Percentiles rank a stretch among this genome's conserved stretches.
These are phyloP conservation scores for Hetaerina titia DNA, from an alignment of 2,888 invertebrate genomes.

Conservation along the genomic window DNA sequence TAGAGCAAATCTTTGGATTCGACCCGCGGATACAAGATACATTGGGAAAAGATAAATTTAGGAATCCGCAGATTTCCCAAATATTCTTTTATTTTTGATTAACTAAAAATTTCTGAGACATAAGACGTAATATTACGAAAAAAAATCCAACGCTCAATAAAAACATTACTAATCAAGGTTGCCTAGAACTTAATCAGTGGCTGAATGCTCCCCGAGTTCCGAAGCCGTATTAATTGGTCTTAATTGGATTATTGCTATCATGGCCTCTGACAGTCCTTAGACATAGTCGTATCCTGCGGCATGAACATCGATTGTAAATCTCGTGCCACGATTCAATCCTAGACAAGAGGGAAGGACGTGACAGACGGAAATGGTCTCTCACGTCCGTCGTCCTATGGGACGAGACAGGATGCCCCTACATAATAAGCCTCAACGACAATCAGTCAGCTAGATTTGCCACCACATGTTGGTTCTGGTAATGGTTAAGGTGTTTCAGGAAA, in stretches of 20 bases:
- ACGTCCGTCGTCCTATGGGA: neutral
- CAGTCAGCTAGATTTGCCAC: neutral
- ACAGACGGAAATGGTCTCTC: neutral
- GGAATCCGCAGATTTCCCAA: too few species aligned
- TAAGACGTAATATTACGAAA: too few species aligned
- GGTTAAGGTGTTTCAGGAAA: neutral
- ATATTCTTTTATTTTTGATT: too few species aligned
- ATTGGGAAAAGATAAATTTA: too few species aligned
- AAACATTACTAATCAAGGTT: too few species aligned
- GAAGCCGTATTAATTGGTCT: neutral
- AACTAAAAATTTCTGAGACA: too few species aligned
- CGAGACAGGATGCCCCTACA: neutral
- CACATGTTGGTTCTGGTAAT: neutral
- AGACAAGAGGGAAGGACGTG: neutral
- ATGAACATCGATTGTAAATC: neutral
- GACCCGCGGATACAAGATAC: too few species aligned
- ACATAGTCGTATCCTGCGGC: neutral
- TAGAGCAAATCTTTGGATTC: too few species aligned
- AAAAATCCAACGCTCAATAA: too few species aligned
- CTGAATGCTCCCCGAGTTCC: too few species aligned
- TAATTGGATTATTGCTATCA: neutral
- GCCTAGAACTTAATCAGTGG: too few species aligned
- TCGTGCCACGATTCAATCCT: neutral
- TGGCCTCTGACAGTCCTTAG: neutral
- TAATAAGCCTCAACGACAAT: neutral